phyloP scores from a whole-genome alignment of 2,888 invertebrate genomes.

The Aelia acuminata region DNA sequence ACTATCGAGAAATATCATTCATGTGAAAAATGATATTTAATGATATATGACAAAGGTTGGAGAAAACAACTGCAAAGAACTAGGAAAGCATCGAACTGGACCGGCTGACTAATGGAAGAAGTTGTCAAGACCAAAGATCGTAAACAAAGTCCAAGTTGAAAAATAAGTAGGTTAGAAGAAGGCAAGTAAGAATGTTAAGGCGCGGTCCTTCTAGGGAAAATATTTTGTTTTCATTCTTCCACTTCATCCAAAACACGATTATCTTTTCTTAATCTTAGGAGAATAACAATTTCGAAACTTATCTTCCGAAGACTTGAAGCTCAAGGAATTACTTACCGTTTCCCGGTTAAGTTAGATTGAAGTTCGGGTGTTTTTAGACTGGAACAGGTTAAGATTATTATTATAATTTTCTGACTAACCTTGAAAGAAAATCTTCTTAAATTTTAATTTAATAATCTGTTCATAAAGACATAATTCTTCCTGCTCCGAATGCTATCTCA shows the following conservation, averaged over 20 bases:
- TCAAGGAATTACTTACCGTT: neutral
- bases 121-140: neutral
- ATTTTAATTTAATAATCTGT: no score
- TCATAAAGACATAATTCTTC: no score
- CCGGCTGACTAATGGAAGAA: slow-evolving; percentile 1
- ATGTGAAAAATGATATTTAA: neutral
- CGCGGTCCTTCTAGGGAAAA: neutral
- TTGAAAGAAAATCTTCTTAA: no score
- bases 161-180: neutral
- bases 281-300: neutral
- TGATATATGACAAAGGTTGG: neutral
- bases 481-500: no score
- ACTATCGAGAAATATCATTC: no score
- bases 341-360: no score
- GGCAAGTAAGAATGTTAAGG: neutral
- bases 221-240: slow-evolving; percentile 21
- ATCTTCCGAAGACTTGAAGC: neutral
- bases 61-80: neutral
- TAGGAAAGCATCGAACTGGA: neutral
- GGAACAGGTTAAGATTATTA: no score
- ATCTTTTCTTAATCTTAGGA: neutral
- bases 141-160: neutral
- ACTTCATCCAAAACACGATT: neutral
- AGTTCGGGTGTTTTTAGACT: no score
- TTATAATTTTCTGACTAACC: no score